Evolutionary conservation across 2,888 invertebrate species (phyloP).

Genomic region (Drosophila colorata): DNA sequence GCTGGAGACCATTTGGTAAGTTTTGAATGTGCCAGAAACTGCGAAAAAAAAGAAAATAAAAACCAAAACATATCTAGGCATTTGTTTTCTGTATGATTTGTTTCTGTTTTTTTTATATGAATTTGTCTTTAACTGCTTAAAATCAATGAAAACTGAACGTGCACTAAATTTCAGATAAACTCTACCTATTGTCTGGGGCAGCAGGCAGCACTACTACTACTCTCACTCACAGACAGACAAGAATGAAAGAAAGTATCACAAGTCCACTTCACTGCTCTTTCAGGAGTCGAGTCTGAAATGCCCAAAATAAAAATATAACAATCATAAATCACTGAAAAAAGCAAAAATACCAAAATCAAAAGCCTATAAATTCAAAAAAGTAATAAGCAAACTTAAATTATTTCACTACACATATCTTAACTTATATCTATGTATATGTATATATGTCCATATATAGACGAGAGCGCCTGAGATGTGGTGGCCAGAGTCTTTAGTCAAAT

Average conservation of each 20-base stretch:
- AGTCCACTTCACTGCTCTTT: slow-evolving; percentile 74
- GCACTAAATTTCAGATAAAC: slow-evolving; percentile 85
- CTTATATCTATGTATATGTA: slow-evolving; percentile 49
- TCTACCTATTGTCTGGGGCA: slow-evolving; percentile 84
- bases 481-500: slow-evolving; percentile 54
- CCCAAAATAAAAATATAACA: slow-evolving; percentile 53
- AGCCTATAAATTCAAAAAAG: slow-evolving; percentile 45
- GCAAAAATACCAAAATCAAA: slow-evolving; percentile 42
- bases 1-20: slow-evolving; percentile 85
- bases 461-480: slow-evolving; percentile 56
- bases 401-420: slow-evolving; percentile 54
- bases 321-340: slow-evolving; percentile 23
- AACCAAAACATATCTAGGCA: slow-evolving; percentile 76
- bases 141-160: slow-evolving; percentile 84
- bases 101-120: slow-evolving; percentile 64
- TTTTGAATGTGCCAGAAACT: slow-evolving; percentile 84
- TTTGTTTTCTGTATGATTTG: slow-evolving; percentile 73
- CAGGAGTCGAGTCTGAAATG: slow-evolving; percentile 66
- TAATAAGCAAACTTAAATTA: slow-evolving; percentile 62
- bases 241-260: slow-evolving; percentile 69
- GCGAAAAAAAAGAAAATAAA: slow-evolving; percentile 66
- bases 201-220: slow-evolving; percentile 77
- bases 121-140: slow-evolving; percentile 57
- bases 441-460: slow-evolving; percentile 56
- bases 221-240: slow-evolving; percentile 79